Evolutionary conservation across 2,888 invertebrate genomes (phyloP).

Genomic region (Mongoloraphidia duomilia): DNA sequence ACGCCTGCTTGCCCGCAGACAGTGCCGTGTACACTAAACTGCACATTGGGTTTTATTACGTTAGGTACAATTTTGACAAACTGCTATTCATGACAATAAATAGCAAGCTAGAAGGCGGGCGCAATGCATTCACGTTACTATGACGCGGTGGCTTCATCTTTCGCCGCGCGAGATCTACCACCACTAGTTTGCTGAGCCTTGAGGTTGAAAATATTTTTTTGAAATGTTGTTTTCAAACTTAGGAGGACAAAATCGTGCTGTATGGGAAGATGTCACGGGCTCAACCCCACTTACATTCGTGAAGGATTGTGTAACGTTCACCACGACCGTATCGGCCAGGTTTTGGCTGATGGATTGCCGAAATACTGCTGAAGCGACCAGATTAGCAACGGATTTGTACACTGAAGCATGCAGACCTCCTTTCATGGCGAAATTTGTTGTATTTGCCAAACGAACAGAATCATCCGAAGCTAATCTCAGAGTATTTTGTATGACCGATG

Average conservation of each 20-base stretch:
- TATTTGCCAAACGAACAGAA: conserved; percentile 88
- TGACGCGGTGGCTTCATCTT: no score
- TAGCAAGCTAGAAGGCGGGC: no score
- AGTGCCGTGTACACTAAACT: no score
- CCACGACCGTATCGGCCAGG: conserved; percentile 94
- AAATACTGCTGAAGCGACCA: conserved; percentile 85
- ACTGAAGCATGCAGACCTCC: conserved; percentile 60
- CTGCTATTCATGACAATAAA: no score
- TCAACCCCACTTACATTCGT: conserved; percentile 93
- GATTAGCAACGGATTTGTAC: conserved; percentile 94
- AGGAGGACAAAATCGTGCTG: conserved; percentile 89
- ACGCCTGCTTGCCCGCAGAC: no score
- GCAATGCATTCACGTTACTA: no score
- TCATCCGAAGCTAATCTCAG: conserved; percentile 73
- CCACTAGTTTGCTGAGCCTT: no score
- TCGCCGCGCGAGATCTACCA: no score
- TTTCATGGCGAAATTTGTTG: conserved; percentile 95
- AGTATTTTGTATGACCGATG: conserved; percentile 97
- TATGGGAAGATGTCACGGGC: conserved; percentile 99
- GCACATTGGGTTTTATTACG: no score
- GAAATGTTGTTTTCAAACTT: conserved; percentile 12
- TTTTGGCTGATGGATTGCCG: conserved; percentile 99
- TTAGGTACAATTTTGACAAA: no score
- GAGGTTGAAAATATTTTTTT: neutral
- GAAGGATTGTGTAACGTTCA: conserved; percentile 95